These are phyloP conservation scores for Apomyelois bistriatella DNA, from an alignment of 2,888 invertebrate species.

Conservation along the genomic window DNA sequence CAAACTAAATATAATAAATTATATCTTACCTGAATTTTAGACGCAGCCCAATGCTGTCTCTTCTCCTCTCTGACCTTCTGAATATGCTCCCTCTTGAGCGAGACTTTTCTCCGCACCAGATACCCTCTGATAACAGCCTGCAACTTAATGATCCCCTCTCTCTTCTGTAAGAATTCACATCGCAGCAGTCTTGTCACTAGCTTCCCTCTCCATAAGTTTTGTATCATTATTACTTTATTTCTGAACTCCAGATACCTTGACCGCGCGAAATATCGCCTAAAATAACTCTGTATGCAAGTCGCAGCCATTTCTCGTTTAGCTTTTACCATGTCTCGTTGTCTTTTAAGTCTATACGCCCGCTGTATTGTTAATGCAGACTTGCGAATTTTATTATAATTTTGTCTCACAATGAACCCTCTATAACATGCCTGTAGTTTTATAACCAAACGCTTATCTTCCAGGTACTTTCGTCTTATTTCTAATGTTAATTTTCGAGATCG, in stretches of 20 bases:
- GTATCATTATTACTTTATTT: conserved; percentile 48
- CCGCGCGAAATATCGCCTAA: conserved; percentile 47
- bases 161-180: conserved; percentile 52
- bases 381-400: conserved; percentile 34
- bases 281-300: conserved; percentile 54
- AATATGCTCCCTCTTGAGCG: conserved; percentile 59
- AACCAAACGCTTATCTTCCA: conserved; percentile 31
- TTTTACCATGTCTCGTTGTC: conserved; percentile 31
- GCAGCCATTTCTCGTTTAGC: conserved; percentile 42
- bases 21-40: conserved; percentile 81
- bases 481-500: conserved; percentile 46
- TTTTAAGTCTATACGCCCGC: conserved; percentile 51
- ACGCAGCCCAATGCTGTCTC: conserved; percentile 74
- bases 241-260: conserved; percentile 44
- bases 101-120: conserved; percentile 66
- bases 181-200: conserved; percentile 52
- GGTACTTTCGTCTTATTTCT: conserved; percentile 35
- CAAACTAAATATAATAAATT: background rate
- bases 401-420: conserved; percentile 36
- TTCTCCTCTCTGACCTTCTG: conserved; percentile 61
- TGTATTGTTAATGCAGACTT: conserved; percentile 39
- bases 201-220: conserved; percentile 64
- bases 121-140: conserved; percentile 71
- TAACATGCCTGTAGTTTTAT: conserved; percentile 42
- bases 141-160: conserved; percentile 46